Conservation (phyloP, 2,113 vertebrate genomes). For the Bostrychus sinensis region DNA sequence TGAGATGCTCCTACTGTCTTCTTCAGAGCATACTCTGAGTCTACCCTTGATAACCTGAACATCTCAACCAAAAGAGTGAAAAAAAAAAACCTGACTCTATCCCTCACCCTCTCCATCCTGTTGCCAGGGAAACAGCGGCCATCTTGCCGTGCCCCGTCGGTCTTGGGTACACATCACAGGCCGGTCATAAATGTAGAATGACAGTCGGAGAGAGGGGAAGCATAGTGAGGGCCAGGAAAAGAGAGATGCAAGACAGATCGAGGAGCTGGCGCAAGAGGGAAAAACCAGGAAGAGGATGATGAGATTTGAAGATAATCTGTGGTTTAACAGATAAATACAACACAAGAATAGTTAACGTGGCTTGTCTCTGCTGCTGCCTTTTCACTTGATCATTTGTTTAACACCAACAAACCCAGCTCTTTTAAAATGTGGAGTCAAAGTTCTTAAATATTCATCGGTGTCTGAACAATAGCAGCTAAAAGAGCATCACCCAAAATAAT, state of each 20-base stretch:
- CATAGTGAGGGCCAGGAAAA: conserved; percentile 4
- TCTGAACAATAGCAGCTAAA: background rate
- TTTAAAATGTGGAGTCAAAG: conserved; percentile 1
- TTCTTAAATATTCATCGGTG: background rate
- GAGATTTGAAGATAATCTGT: background rate
- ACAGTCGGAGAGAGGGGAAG: conserved; percentile 49
- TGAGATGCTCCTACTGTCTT: conserved; percentile 18
- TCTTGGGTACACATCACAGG: conserved; percentile 70
- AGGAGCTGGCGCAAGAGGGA: conserved; percentile 3
- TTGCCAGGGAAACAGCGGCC: conserved; percentile 73
- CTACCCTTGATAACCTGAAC: conserved; percentile 48
- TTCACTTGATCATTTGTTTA: background rate
- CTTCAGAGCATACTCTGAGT: conserved; percentile 23
- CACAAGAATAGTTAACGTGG: background rate
- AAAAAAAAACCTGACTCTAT: conserved; percentile 16
- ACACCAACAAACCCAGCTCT: background rate
- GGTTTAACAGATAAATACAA: conserved; percentile 10
- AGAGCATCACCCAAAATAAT: conserved; percentile 8
- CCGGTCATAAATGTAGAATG: conserved; percentile 68
- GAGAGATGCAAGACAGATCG: background rate
- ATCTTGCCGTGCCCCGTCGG: conserved; percentile 72
- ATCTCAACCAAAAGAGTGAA: conserved; percentile 39
- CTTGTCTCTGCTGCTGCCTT: background rate
- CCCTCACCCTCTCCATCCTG: conserved; percentile 50
- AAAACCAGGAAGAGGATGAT: conserved; percentile 12